Conservation (phyloP, 1,140 invertebrate genomes). For the Latrodectus geometricus region DNA sequence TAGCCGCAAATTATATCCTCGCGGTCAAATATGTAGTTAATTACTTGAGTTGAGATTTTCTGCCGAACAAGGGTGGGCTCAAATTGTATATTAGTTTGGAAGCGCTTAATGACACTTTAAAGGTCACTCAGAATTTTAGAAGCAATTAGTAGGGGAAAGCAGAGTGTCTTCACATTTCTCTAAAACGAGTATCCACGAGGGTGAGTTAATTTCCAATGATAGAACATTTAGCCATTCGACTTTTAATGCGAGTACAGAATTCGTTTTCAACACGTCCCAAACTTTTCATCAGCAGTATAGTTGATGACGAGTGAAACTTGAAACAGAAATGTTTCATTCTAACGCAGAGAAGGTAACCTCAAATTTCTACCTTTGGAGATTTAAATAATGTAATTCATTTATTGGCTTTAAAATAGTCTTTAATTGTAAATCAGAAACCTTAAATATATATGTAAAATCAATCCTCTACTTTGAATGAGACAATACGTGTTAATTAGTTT, state of each 20-base stretch:
- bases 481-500: too few relatives aligned
- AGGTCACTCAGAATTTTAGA: constrained; percentile 44
- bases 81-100: constrained; percentile 45
- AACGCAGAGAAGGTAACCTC: too few relatives aligned
- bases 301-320: too few relatives aligned
- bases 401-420: too few relatives aligned
- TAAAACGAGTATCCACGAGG: not conserved
- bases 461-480: too few relatives aligned
- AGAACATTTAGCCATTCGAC: not conserved
- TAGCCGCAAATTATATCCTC: constrained; percentile 44
- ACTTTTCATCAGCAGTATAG: too few relatives aligned
- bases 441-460: too few relatives aligned
- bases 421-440: too few relatives aligned
- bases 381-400: too few relatives aligned
- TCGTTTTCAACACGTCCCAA: too few relatives aligned
- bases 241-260: not conserved
- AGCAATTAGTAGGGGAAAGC: constrained; percentile 27
- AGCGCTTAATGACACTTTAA: constrained; percentile 53
- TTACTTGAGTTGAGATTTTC: constrained; percentile 45
- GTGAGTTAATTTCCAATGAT: not conserved
- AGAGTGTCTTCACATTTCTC: not conserved
- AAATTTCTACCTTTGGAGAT: too few relatives aligned
- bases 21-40: constrained; percentile 57
- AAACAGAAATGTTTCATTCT: too few relatives aligned
- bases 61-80: constrained; percentile 13